Evolutionary conservation across 1,140 invertebrate genomes (phyloP).

Genomic region (Drosophila erecta): DNA sequence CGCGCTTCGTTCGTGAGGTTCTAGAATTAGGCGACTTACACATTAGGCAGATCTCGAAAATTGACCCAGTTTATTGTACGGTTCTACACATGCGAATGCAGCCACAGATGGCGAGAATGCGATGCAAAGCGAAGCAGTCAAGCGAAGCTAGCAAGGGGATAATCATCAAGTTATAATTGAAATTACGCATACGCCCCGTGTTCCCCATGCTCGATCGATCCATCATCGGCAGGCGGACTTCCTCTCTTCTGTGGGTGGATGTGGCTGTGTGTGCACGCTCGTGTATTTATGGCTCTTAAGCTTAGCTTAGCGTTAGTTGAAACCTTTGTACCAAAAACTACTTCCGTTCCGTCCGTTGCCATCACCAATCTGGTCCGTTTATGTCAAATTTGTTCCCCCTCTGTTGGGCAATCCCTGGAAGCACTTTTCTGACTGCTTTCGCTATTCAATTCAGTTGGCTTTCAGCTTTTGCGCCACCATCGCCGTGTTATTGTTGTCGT

Average conservation of each 20-base stretch:
- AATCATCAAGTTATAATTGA: background rate
- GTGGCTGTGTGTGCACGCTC: constrained; percentile 24
- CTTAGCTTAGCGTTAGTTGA: constrained; percentile 67
- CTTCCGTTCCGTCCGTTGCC: constrained; percentile 54
- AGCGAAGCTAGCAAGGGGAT: constrained; percentile 48
- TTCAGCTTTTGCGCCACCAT: constrained; percentile 57
- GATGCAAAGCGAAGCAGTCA: constrained; percentile 24
- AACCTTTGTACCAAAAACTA: constrained; percentile 81
- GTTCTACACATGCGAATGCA: constrained; percentile 34
- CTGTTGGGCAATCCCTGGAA: constrained; percentile 49
- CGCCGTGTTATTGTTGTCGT: constrained; percentile 52
- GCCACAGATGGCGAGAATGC: constrained; percentile 14
- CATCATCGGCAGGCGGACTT: constrained; percentile 24
- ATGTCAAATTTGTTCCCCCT: constrained; percentile 45
- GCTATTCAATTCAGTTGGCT: constrained; percentile 34
- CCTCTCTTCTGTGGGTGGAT: background rate
- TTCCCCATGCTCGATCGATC: background rate
- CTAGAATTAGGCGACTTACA: constrained; percentile 74
- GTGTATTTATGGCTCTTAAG: constrained; percentile 70
- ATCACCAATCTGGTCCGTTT: constrained; percentile 73
- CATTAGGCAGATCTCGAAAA: constrained; percentile 74
- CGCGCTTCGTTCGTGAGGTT: constrained; percentile 53
- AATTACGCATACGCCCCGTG: constrained; percentile 49
- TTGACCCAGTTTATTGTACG: constrained; percentile 74
- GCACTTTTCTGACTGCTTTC: constrained; percentile 27